A percentile compares a stretch with the other conserved stretches of the same genome.
phyloP scores from a whole-genome alignment of 1,140 invertebrate genomes.

The Aphidius gifuensis region DNA sequence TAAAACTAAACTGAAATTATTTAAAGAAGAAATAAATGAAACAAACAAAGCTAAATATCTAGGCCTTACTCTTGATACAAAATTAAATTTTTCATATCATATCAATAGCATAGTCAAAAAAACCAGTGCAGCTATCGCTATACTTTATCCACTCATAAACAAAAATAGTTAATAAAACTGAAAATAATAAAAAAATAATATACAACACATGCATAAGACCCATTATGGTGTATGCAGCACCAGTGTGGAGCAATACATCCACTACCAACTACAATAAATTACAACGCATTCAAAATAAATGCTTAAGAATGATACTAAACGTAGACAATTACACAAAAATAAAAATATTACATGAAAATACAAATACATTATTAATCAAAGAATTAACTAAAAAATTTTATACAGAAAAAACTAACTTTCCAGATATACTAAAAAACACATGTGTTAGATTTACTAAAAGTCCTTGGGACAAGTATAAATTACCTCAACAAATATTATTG shows the following conservation, averaged over 20 bases:
- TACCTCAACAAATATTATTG: too few relatives aligned
- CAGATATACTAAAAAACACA: too few relatives aligned
- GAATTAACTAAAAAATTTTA: too few relatives aligned
- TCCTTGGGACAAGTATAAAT: too few relatives aligned
- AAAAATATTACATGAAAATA: background rate
- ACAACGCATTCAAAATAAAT: conserved; percentile 28
- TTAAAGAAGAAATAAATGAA: background rate
- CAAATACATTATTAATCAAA: too few relatives aligned
- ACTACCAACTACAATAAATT: conserved; percentile 20
- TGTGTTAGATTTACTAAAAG: too few relatives aligned
- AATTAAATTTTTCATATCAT: conserved; percentile 18
- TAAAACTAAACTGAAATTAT: background rate
- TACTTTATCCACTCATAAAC: conserved; percentile 16
- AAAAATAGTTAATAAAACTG: conserved; percentile 13
- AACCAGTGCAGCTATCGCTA: conserved; percentile 4
- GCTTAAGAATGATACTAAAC: conserved; percentile 16
- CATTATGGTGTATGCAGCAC: conserved; percentile 6
- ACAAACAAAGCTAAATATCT: conserved; percentile 10
- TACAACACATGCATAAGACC: conserved; percentile 13
- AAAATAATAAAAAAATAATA: conserved; percentile 19
- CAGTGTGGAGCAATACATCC: conserved; percentile 8
- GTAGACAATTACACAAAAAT: conserved; percentile 2
- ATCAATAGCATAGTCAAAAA: conserved; percentile 18
- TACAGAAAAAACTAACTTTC: too few relatives aligned
- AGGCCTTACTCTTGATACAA: conserved; percentile 20